phyloP scores from a whole-genome alignment of 2,113 vertebrate genomes.

The Phyllostomus hastatus region DNA sequence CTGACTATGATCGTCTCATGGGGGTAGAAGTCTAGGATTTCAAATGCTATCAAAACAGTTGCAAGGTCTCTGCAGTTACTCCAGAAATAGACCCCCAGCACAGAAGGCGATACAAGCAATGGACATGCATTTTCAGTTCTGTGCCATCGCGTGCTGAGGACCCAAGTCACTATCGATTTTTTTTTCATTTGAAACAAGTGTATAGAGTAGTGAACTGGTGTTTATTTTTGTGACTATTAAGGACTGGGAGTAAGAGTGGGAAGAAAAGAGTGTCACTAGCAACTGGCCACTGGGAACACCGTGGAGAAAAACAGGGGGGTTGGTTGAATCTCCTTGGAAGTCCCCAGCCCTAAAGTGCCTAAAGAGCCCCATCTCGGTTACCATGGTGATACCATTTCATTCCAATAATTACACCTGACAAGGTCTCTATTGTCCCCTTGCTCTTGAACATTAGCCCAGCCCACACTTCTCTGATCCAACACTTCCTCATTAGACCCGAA shows the following conservation, averaged over 20 bases:
- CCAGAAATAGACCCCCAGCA: neutral
- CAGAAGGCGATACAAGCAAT: neutral
- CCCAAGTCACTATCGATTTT: neutral
- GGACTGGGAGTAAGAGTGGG: neutral
- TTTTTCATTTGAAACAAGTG: neutral
- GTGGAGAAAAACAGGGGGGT: neutral
- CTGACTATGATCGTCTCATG: neutral
- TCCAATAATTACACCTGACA: neutral
- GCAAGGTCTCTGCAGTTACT: constrained; percentile 34
- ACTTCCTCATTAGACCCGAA: neutral
- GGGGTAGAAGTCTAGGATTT: constrained; percentile 51
- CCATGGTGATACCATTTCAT: neutral
- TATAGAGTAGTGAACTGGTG: neutral
- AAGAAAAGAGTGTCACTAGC: neutral
- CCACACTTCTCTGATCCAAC: neutral
- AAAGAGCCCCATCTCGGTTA: neutral
- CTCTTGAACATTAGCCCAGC: neutral
- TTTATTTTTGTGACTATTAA: neutral
- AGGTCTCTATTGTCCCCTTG: neutral
- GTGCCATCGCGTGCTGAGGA: too few species aligned
- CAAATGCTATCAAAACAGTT: constrained; percentile 43
- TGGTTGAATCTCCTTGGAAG: neutral
- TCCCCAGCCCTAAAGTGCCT: neutral
- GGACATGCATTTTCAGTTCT: neutral
- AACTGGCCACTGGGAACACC: neutral